Evolutionary conservation across 2,113 vertebrate genomes (phyloP), one percentile per base, ranked within the genome.

Genomic region (Platichthys flesus): DNA sequence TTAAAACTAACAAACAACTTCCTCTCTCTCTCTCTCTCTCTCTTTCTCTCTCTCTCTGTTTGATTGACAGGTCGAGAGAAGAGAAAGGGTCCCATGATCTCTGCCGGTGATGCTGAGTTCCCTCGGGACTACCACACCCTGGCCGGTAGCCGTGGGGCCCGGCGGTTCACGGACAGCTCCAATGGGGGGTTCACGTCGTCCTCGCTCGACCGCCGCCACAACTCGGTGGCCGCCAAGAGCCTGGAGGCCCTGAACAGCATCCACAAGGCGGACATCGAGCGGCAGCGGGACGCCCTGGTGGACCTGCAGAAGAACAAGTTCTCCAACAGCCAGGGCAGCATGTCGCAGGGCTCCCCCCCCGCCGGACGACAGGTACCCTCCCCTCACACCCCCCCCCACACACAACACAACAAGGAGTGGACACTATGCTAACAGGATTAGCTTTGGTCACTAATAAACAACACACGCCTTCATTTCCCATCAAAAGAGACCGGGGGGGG

Each of bases 21-120:
- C 5, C 28, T 31, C 28, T 31, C 28, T 31, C 28, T 28, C 26
- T 28, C 26, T 28, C 26, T 28, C 26, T 28, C 26, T 28, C 26
- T 28, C 26, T 28, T 2, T 28, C 28, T 31, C 28, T 54, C 51
- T 52, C 18, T 1, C 9, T 26, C 31, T 18, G 15, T 15, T 21
- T 26, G 24, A 56, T 2, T 2, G 3, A 12, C 47, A 98, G 97
- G 97, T 95, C 95, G 96, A 45, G 97, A 97, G 91, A 95, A 96
- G 94, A 95, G 93, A 77, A 96, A 96, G 93, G 92, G 93, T 90
- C 96, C 96, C 93, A 97, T 99, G 98, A 97, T 98, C 94, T 98
- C 97, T 45, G 96, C 97, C 5, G 96, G 98, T 6, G 97, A 99
- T 96, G 97, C 95, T 24, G 97, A 99, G 87, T 98, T 97, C 92